Evolutionary conservation across 2,888 invertebrate species (phyloP).

Genomic region (Pantelozetes paolii): DNA sequence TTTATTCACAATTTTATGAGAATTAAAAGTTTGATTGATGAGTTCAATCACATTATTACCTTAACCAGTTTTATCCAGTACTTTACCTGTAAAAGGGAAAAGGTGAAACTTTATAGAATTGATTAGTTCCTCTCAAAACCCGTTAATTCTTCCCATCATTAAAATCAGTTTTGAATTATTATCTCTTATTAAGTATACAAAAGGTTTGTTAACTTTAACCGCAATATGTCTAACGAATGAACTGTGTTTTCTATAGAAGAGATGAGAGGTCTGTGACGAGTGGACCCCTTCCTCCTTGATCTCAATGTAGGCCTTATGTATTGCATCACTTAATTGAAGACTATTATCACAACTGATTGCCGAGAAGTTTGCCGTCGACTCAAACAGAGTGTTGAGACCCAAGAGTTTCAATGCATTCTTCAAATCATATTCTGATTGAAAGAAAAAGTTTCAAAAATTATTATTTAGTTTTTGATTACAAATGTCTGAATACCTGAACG

Average conservation of each 20-base stretch:
- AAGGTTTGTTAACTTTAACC: not conserved
- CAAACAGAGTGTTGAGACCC: not conserved
- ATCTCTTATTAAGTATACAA: not conserved
- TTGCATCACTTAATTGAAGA: not conserved
- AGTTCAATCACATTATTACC: too few relatives aligned
- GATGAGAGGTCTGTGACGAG: not conserved
- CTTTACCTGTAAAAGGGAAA: too few relatives aligned
- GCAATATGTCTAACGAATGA: not conserved
- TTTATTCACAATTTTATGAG: too few relatives aligned
- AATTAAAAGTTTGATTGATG: too few relatives aligned
- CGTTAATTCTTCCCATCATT: not conserved
- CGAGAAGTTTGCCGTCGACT: not conserved
- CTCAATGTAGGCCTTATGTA: not conserved
- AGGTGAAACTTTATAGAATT: too few relatives aligned
- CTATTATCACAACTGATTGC: not conserved
- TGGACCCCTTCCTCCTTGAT: not conserved
- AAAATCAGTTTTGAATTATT: not conserved
- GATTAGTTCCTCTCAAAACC: too few relatives aligned
- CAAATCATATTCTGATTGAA: slow-evolving; percentile 9
- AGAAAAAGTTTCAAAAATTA: not conserved
- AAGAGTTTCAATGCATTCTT: not conserved
- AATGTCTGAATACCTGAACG: not conserved
- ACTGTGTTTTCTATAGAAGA: not conserved
- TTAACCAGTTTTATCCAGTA: too few relatives aligned
- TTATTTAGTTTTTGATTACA: not conserved